phyloP scores from a whole-genome alignment of 2,888 invertebrate genomes.

The Brachylomia viminalis region DNA sequence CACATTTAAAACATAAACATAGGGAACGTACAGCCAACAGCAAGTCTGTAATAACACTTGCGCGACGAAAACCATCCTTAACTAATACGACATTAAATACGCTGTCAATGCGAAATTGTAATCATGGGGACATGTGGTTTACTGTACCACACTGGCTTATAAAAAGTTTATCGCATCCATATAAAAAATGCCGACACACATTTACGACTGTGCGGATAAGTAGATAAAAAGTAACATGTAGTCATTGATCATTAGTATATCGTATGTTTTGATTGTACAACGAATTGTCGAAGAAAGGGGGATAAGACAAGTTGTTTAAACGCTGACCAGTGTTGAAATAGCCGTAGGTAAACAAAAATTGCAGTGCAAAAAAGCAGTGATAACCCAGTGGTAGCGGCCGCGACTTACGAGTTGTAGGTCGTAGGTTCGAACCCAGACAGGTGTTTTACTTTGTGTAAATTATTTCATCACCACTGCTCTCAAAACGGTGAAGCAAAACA shows the following conservation, averaged over 20 bases:
- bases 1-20: conserved; percentile 22
- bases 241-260: conserved; percentile 55
- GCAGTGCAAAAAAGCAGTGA: no score
- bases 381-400: no score
- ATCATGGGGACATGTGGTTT: not conserved
- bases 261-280: conserved; percentile 35
- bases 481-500: no score
- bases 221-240: conserved; percentile 56
- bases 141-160: conserved; percentile 3
- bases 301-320: not conserved
- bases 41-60: not conserved
- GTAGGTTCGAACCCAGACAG: no score
- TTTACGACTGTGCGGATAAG: conserved; percentile 54
- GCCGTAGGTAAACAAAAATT: no score
- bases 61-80: not conserved
- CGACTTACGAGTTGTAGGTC: no score
- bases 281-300: not conserved
- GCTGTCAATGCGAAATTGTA: not conserved
- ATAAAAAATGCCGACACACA: conserved; percentile 44
- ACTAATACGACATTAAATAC: not conserved
- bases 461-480: no score
- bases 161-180: conserved; percentile 50
- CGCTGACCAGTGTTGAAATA: no score
- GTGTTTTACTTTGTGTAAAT: no score
- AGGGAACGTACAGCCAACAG: conserved; percentile 3